Percentiles rank a stretch among this genome's conserved stretches.
Evolutionary conservation across 1,140 invertebrate species (phyloP).

Genomic region (Copidosoma floridanum): DNA sequence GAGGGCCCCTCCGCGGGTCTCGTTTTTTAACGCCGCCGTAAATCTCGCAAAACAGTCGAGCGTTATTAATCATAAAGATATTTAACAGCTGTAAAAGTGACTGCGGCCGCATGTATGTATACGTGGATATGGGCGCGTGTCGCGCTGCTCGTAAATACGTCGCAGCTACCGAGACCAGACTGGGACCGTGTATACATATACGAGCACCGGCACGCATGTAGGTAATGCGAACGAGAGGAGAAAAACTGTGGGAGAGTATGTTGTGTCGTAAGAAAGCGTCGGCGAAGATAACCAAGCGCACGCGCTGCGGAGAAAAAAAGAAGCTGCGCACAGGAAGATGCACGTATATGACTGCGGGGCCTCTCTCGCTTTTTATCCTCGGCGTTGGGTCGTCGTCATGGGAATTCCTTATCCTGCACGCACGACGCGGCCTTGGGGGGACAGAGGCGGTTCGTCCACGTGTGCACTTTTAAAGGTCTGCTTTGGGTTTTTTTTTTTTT

Average conservation of each 20-base stretch:
- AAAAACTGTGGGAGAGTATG: no score
- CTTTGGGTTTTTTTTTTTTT: background rate
- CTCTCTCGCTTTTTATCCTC: background rate
- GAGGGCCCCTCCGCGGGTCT: no score
- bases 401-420: conserved; percentile 18
- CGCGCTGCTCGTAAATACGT: conserved; percentile 18
- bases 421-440: conserved; percentile 14
- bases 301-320: background rate
- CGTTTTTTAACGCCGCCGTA: conserved; percentile 1
- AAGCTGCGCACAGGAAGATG: background rate
- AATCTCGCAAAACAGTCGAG: background rate
- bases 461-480: background rate
- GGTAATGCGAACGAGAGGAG: no score
- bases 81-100: conserved; percentile 16
- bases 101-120: no score
- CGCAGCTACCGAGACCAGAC: background rate
- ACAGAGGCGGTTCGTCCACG: conserved; percentile 1
- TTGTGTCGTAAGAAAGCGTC: background rate
- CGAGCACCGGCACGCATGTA: no score
- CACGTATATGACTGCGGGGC: background rate
- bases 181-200: no score
- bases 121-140: background rate
- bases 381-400: background rate
- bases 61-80: conserved; percentile 26
- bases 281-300: background rate